Evolutionary conservation across 2,797 vertebrate species (phyloP).

Genomic region (Acanthis flammea): DNA sequence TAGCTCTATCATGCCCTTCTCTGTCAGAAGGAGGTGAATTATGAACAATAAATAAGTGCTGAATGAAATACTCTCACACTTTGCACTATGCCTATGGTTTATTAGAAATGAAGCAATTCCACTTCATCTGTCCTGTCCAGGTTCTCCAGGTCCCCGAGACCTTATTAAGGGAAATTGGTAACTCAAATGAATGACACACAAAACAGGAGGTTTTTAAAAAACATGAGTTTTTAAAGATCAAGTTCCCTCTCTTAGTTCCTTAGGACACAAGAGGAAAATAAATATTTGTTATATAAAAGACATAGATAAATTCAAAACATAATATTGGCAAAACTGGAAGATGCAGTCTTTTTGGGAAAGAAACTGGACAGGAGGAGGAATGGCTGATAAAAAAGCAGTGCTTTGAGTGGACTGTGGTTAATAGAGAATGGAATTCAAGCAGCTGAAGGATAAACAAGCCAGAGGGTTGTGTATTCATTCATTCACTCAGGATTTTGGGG

Average conservation of each 20-base stretch:
- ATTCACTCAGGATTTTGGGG: not conserved
- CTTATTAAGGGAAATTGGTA: not conserved
- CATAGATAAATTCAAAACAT: not conserved
- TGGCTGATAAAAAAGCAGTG: not conserved
- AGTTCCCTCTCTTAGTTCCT: not conserved
- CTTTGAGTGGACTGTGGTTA: not conserved
- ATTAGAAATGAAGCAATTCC: conserved; percentile 62
- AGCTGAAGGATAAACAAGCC: not conserved
- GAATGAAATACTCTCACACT: conserved; percentile 36
- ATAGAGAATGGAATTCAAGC: not conserved
- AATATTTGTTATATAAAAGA: not conserved
- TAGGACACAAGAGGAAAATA: not conserved
- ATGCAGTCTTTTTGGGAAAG: not conserved
- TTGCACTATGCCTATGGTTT: conserved; percentile 34
- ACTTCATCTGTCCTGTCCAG: conserved; percentile 38
- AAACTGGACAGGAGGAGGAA: not conserved
- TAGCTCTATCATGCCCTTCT: conserved; percentile 68
- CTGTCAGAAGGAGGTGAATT: conserved; percentile 67
- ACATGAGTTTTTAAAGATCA: not conserved
- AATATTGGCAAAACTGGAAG: not conserved
- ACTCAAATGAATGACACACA: not conserved
- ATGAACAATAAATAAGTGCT: conserved; percentile 56
- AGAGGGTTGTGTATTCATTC: fast-evolving
- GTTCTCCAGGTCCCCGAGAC: conserved; percentile 25
- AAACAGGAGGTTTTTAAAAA: not conserved